Evolutionary conservation across 2,797 vertebrate genomes (phyloP).

Genomic region (Xyrichtys novacula): DNA sequence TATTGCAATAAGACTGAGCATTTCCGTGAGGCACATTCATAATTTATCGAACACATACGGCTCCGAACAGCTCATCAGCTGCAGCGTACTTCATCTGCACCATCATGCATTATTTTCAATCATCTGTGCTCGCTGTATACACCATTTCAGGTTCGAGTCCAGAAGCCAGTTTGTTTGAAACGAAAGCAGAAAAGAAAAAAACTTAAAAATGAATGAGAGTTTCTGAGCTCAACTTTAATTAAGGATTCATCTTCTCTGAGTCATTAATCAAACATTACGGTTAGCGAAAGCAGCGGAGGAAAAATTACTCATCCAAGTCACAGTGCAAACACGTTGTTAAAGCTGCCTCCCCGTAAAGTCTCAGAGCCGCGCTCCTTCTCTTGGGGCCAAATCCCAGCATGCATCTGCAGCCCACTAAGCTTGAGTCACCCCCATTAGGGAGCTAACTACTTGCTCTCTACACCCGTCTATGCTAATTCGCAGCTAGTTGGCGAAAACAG

Average conservation of each 20-base stretch:
- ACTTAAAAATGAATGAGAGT: background rate
- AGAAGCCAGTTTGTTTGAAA: background rate
- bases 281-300: constrained; percentile 3
- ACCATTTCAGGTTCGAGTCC: too few relatives aligned
- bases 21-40: too few relatives aligned
- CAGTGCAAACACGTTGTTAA: constrained; percentile 19
- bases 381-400: constrained; percentile 28
- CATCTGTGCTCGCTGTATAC: too few relatives aligned
- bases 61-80: too few relatives aligned
- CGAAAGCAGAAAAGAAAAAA: background rate
- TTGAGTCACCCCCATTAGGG: constrained; percentile 5
- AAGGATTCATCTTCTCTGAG: constrained; percentile 6
- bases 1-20: too few relatives aligned
- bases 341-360: background rate
- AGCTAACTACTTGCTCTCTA: constrained; percentile 5
- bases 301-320: background rate
- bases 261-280: constrained; percentile 27
- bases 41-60: too few relatives aligned
- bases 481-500: constrained; percentile 4
- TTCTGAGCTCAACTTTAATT: constrained; percentile 5
- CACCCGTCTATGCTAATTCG: constrained; percentile 2
- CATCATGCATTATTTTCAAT: too few relatives aligned
- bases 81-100: too few relatives aligned
- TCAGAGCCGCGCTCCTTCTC: constrained; percentile 18
- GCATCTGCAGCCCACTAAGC: constrained; percentile 18